phyloP scores from a whole-genome alignment of 2,888 invertebrate genomes.

The Mongoloraphidia duomilia region DNA sequence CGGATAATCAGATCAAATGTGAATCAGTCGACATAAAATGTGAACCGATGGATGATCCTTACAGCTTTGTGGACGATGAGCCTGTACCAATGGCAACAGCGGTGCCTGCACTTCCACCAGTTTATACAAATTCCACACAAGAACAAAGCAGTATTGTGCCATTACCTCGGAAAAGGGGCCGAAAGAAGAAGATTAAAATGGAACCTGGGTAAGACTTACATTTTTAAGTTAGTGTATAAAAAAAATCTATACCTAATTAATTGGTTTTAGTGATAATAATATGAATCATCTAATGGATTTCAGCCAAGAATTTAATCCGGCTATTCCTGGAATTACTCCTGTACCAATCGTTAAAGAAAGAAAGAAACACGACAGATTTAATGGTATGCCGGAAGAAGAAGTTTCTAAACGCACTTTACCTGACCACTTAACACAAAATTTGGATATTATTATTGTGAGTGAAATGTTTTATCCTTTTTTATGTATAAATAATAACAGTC shows the following conservation, averaged over 20 bases:
- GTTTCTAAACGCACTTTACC: constrained; percentile 86
- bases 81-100: constrained; percentile 31
- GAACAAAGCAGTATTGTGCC: constrained; percentile 26
- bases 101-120: constrained; percentile 32
- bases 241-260: too few relatives aligned
- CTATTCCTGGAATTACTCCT: constrained; percentile 32
- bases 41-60: constrained; percentile 53
- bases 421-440: constrained; percentile 82
- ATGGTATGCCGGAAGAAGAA: constrained; percentile 94
- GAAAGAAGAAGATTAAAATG: constrained; percentile 70
- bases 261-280: not conserved
- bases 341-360: constrained; percentile 63
- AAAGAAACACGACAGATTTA: constrained; percentile 88
- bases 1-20: constrained; percentile 25
- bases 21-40: constrained; percentile 28
- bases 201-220: constrained; percentile 35
- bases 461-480: constrained; percentile 30
- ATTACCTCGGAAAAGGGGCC: constrained; percentile 67
- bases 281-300: constrained; percentile 8
- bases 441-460: constrained; percentile 98
- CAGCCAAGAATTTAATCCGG: constrained; percentile 39
- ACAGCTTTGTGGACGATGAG: constrained; percentile 76
- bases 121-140: constrained; percentile 21
- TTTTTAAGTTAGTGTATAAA: too few relatives aligned
- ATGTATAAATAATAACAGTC: not conserved